Evolutionary conservation across 2,113 vertebrate genomes (phyloP).

Genomic region (Pterocles orientalis): DNA sequence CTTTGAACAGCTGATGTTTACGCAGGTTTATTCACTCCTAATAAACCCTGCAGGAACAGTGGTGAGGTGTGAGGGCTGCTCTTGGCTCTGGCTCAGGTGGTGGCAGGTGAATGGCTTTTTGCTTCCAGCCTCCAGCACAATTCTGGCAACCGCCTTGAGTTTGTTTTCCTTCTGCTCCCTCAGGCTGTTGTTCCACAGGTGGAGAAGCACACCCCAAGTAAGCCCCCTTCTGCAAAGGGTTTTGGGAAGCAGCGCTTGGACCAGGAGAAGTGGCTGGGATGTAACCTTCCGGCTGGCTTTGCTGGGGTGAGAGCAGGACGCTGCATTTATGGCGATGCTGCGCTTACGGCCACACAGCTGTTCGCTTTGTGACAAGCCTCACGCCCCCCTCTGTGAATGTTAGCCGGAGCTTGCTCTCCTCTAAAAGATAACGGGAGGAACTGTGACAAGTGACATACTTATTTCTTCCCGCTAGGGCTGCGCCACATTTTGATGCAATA

Average conservation of each 20-base stretch:
- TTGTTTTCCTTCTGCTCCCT: neutral
- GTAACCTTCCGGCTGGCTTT: neutral
- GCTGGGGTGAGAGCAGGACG: neutral
- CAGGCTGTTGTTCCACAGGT: neutral
- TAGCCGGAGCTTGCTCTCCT: neutral
- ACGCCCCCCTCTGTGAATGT: rapidly evolving
- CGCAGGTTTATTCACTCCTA: neutral
- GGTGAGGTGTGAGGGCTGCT: neutral
- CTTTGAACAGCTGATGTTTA: neutral
- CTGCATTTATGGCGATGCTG: neutral
- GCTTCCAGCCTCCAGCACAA: neutral
- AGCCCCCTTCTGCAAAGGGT: neutral
- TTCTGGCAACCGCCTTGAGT: neutral
- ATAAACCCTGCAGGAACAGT: neutral
- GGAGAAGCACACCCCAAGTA: neutral
- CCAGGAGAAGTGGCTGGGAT: neutral
- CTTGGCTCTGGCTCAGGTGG: neutral
- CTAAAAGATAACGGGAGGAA: neutral
- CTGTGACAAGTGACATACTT: neutral
- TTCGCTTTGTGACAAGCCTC: neutral
- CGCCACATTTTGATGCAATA: neutral
- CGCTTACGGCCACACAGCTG: rapidly evolving
- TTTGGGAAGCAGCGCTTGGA: neutral
- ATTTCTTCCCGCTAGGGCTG: neutral
- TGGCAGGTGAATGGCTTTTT: constrained; percentile 7